These are phyloP conservation scores for Magallana angulata DNA, from an alignment of 1,140 invertebrate species.

Conservation along the genomic window DNA sequence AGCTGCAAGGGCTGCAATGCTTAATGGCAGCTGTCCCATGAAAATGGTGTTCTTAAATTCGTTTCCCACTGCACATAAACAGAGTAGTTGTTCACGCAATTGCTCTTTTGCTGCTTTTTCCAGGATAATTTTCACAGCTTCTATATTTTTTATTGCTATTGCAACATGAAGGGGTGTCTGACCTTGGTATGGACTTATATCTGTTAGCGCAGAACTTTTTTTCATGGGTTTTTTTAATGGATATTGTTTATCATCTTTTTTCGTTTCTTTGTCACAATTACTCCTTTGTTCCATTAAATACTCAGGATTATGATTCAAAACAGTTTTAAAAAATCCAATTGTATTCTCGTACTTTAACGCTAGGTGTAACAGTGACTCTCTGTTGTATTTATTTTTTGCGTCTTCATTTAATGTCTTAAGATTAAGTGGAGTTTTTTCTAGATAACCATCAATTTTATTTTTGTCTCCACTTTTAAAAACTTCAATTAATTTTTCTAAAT, in stretches of 20 bases:
- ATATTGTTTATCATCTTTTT: too few species aligned
- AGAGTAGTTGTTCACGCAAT: constrained; percentile 33
- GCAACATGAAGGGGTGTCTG: constrained; percentile 68
- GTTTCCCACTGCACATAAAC: constrained; percentile 45
- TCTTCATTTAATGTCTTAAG: too few species aligned
- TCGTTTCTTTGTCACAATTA: too few species aligned
- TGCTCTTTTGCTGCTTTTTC: constrained; percentile 24
- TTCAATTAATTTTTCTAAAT: too few species aligned
- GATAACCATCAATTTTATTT: too few species aligned
- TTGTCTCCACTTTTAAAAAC: too few species aligned
- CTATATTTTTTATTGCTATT: constrained; percentile 60
- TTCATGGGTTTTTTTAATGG: too few species aligned
- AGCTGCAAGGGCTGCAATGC: constrained; percentile 66
- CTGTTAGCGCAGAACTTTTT: constrained; percentile 43
- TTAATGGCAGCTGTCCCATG: constrained; percentile 66
- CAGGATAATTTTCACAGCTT: constrained; percentile 40
- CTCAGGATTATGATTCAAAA: constrained; percentile 5
- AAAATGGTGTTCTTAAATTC: constrained; percentile 65
- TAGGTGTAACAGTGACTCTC: constrained; percentile 55
- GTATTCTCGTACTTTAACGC: constrained; percentile 50
- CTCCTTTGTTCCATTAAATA: too few species aligned
- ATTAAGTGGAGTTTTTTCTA: too few species aligned
- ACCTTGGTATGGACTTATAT: constrained; percentile 57
- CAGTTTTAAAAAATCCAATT: constrained; percentile 24
- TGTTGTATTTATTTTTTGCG: neutral